Evolutionary conservation across 2,888 invertebrate species (phyloP).

Genomic region (Caenorhabditis panamensis): DNA sequence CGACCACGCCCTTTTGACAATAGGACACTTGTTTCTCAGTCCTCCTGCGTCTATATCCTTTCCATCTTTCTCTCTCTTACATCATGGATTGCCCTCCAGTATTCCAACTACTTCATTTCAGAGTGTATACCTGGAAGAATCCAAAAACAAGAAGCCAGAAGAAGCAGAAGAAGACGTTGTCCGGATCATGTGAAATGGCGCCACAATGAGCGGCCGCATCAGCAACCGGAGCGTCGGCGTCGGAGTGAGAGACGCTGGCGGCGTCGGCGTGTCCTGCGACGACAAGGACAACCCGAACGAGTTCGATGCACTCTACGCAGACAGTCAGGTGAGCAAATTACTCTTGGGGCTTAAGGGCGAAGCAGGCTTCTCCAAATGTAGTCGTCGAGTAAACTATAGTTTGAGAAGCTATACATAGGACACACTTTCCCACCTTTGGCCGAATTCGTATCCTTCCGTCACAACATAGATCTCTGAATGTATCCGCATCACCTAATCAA

Average conservation of each 20-base stretch:
- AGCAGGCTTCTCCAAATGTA: too few relatives aligned
- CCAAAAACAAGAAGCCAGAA: not conserved
- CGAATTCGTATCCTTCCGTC: too few relatives aligned
- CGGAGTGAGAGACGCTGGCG: slow-evolving; percentile 40
- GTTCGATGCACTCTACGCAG: slow-evolving; percentile 54
- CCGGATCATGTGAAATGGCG: slow-evolving; percentile 53
- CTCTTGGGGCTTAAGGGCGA: not conserved
- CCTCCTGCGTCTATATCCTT: slow-evolving; percentile 33
- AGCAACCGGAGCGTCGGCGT: slow-evolving; percentile 53
- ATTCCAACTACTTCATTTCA: slow-evolving; percentile 21
- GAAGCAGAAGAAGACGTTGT: slow-evolving; percentile 32
- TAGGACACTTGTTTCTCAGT: slow-evolving; percentile 55
- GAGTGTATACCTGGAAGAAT: not conserved
- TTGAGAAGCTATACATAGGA: too few relatives aligned
- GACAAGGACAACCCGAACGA: slow-evolving; percentile 60
- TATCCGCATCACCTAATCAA: not conserved
- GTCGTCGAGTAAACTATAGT: too few relatives aligned
- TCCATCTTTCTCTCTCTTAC: slow-evolving; percentile 17
- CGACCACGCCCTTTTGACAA: slow-evolving; percentile 59
- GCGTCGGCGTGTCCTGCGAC: slow-evolving; percentile 30
- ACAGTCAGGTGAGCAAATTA: slow-evolving; percentile 37
- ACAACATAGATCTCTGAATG: too few relatives aligned
- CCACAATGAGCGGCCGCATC: slow-evolving; percentile 58
- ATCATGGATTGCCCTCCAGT: slow-evolving; percentile 19
- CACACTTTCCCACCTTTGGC: too few relatives aligned